Evolutionary conservation across 2,888 invertebrate species (phyloP).

Genomic region (Sisyra nigra): DNA sequence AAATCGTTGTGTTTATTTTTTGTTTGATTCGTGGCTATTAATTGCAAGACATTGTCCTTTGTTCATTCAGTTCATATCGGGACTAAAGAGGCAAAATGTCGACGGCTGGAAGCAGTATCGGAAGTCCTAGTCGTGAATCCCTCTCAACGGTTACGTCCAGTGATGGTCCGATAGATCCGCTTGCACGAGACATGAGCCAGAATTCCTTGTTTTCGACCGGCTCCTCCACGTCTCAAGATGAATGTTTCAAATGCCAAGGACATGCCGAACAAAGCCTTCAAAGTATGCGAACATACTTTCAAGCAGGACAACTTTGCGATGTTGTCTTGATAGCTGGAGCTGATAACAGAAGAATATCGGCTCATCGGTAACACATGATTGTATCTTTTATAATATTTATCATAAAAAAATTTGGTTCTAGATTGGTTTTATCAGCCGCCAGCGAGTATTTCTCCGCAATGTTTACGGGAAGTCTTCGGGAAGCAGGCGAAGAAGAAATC

Average conservation of each 20-base stretch:
- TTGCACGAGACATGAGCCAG: slow-evolving; percentile 50
- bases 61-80: neutral
- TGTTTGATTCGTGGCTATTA: no score
- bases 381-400: neutral
- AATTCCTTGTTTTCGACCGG: slow-evolving; percentile 44
- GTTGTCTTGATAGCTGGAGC: slow-evolving; percentile 68
- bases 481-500: slow-evolving; percentile 70
- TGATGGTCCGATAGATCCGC: slow-evolving; percentile 32
- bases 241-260: slow-evolving; percentile 56
- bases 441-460: slow-evolving; percentile 93
- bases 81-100: slow-evolving; percentile 13
- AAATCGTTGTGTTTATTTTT: no score
- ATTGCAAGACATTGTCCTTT: no score
- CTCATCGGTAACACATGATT: slow-evolving; percentile 22
- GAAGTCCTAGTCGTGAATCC: slow-evolving; percentile 24
- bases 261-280: slow-evolving; percentile 70
- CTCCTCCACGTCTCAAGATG: slow-evolving; percentile 48
- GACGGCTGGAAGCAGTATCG: slow-evolving; percentile 16
- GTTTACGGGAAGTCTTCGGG: slow-evolving; percentile 80
- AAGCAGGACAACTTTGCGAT: slow-evolving; percentile 73
- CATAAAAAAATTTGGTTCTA: slow-evolving; percentile 20
- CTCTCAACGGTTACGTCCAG: slow-evolving; percentile 18
- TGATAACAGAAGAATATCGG: slow-evolving; percentile 36
- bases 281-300: slow-evolving; percentile 68
- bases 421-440: slow-evolving; percentile 77